Evolutionary conservation across 2,797 vertebrate genomes (phyloP).

Genomic region (Vespertilio murinus): DNA sequence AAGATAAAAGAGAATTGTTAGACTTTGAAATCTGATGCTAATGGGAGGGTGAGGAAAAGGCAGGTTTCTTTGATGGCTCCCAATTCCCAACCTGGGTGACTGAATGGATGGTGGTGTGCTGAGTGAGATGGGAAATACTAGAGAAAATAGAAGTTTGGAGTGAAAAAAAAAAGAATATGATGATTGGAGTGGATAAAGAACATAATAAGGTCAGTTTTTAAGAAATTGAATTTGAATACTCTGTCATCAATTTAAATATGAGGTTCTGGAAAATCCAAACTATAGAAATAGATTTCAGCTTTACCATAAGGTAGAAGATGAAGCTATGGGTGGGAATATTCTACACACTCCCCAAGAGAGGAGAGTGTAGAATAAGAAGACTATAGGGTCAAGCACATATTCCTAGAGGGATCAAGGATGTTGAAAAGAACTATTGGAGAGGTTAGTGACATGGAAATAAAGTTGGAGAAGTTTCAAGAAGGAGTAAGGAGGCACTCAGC

Average conservation of each 20-base stretch:
- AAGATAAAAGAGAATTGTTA: conserved; percentile 36
- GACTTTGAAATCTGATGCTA: conserved; percentile 6
- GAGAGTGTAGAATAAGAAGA: background rate
- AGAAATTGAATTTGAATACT: conserved; percentile 20
- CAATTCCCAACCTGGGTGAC: background rate
- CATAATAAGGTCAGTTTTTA: background rate
- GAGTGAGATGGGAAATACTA: background rate
- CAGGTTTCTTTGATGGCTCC: background rate
- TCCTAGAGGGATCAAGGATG: background rate
- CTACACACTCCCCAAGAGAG: background rate
- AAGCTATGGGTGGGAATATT: background rate
- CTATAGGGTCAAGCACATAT: background rate
- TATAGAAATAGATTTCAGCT: conserved; percentile 8
- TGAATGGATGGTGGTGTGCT: background rate
- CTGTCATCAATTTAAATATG: background rate
- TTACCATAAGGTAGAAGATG: background rate
- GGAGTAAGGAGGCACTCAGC: background rate
- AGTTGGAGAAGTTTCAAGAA: background rate
- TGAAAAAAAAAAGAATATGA: background rate
- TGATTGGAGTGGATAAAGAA: background rate
- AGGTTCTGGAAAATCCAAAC: background rate
- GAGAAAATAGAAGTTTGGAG: background rate
- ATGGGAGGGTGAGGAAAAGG: background rate
- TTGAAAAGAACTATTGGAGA: conserved; percentile 8
- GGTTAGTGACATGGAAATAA: background rate